These are phyloP conservation scores for Trissolcus japonicus DNA, from an alignment of 2,888 invertebrate species.

Conservation along the genomic window DNA sequence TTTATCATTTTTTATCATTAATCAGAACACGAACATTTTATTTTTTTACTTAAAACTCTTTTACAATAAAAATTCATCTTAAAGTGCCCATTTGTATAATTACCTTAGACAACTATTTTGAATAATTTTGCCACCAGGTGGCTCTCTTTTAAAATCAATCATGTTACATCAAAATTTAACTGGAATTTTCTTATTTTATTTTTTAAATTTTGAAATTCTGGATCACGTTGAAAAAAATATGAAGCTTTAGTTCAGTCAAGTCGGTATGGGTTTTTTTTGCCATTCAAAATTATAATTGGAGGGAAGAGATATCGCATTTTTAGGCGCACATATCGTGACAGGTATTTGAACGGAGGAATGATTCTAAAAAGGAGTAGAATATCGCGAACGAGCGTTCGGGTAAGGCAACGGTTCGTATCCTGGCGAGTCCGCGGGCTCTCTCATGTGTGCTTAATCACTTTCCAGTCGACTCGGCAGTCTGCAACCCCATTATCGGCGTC, in stretches of 20 bases:
- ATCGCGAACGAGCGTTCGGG: constrained; percentile 51
- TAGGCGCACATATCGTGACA: constrained; percentile 35
- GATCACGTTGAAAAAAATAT: too few relatives aligned
- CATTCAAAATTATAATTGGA: not conserved
- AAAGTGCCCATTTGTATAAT: too few relatives aligned
- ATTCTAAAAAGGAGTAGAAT: constrained; percentile 30
- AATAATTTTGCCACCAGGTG: too few relatives aligned
- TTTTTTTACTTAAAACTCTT: too few relatives aligned
- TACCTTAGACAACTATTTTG: too few relatives aligned
- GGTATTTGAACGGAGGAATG: constrained; percentile 39
- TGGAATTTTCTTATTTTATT: too few relatives aligned
- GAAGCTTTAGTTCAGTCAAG: not conserved
- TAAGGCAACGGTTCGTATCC: constrained; percentile 68
- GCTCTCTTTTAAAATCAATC: too few relatives aligned
- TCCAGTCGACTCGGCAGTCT: constrained; percentile 76
- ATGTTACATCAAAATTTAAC: too few relatives aligned
- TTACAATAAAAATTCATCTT: too few relatives aligned
- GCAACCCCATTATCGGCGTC: constrained; percentile 75
- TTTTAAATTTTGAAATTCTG: too few relatives aligned
- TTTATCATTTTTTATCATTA: too few relatives aligned
- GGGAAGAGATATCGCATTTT: constrained; percentile 2
- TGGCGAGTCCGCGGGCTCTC: constrained; percentile 73
- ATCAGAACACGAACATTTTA: too few relatives aligned
- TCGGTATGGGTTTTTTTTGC: not conserved
- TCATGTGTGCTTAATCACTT: constrained; percentile 76